Percentiles rank a stretch among this genome's conserved stretches.
Evolutionary conservation across 2,797 vertebrate species (phyloP).

Genomic region (Sarcophilus harrisii): DNA sequence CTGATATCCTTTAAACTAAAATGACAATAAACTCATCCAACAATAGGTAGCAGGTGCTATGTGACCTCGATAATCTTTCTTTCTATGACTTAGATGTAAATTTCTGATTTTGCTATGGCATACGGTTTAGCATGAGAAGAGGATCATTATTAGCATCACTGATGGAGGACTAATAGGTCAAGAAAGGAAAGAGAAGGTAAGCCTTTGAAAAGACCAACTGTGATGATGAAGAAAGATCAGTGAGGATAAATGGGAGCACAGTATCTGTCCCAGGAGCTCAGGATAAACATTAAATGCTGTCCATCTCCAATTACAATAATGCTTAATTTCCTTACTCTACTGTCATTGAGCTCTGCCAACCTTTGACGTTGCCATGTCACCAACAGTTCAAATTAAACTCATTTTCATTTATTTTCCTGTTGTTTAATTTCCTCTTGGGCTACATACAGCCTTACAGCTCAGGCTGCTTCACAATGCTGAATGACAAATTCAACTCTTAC

Average conservation of each 20-base stretch:
- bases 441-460: not conserved
- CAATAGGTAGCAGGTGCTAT: not conserved
- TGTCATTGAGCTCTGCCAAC: not conserved
- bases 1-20: constrained; percentile 12
- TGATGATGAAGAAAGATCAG: not conserved
- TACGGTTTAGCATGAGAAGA: not conserved
- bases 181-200: not conserved
- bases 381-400: not conserved
- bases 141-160: not conserved
- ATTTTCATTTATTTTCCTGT: not conserved
- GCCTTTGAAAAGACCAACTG: not conserved
- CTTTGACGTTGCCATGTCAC: not conserved
- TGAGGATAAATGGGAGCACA: not conserved
- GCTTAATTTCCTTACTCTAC: not conserved
- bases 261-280: not conserved
- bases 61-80: not conserved
- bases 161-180: not conserved
- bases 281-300: not conserved
- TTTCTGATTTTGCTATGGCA: constrained; percentile 1
- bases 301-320: not conserved
- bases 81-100: not conserved
- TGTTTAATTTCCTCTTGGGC: not conserved
- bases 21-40: not conserved
- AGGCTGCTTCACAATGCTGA: not conserved
- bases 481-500: not conserved